Conservation (phyloP, 2,888 invertebrate species). For the Unio delphinus region DNA sequence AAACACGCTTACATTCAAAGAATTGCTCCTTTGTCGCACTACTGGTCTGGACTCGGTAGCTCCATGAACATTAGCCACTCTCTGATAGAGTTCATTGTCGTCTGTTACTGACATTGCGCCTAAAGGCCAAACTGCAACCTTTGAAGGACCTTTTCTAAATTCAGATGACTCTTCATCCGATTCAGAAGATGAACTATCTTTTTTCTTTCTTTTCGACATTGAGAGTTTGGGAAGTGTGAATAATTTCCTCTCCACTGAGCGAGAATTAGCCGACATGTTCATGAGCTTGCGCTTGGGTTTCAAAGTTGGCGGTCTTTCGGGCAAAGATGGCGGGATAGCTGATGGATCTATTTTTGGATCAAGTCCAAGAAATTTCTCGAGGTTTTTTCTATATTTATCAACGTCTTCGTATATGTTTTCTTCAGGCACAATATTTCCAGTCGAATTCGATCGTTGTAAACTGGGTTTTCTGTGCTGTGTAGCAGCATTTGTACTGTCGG, state of each 20-base stretch:
- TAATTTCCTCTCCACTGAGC: slow-evolving; percentile 17
- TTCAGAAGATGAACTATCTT: slow-evolving; percentile 8
- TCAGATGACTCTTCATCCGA: background rate
- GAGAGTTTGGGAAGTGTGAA: slow-evolving; percentile 34
- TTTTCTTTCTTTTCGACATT: slow-evolving; percentile 23
- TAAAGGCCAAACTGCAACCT: slow-evolving; percentile 34
- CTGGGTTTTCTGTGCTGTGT: slow-evolving; percentile 2
- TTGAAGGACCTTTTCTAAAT: background rate
- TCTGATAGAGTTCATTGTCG: slow-evolving; percentile 29
- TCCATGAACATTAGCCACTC: slow-evolving; percentile 24
- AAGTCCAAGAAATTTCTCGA: slow-evolving; percentile 44
- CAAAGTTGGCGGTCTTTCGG: slow-evolving; percentile 36
- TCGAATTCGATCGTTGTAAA: slow-evolving; percentile 21
- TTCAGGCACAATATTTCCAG: slow-evolving; percentile 16
- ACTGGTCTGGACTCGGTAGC: slow-evolving; percentile 5
- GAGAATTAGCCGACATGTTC: background rate
- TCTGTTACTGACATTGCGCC: slow-evolving; percentile 28
- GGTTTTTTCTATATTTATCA: slow-evolving; percentile 40
- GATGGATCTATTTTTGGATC: slow-evolving; percentile 32
- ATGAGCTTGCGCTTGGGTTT: slow-evolving; percentile 26
- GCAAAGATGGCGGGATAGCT: slow-evolving; percentile 42
- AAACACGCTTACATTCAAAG: slow-evolving; percentile 21
- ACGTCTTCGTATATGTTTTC: slow-evolving; percentile 51
- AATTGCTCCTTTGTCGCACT: slow-evolving; percentile 31
- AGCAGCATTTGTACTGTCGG: background rate